A percentile compares a stretch with the other conserved stretches of the same genome.
Evolutionary conservation across 2,113 vertebrate species (phyloP).

Genomic region (Montifringilla adamsi): DNA sequence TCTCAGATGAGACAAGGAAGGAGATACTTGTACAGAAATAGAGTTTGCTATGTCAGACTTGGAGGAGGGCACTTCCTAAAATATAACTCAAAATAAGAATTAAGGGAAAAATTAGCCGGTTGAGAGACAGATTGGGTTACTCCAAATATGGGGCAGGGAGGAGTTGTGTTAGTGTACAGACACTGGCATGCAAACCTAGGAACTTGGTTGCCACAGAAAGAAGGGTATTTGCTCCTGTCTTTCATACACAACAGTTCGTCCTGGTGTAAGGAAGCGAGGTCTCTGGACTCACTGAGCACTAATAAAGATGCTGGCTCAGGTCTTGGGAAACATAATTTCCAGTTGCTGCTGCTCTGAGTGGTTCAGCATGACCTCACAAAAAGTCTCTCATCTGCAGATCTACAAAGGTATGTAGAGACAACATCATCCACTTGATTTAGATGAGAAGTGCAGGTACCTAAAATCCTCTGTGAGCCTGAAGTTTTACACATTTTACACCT

Average conservation of each 20-base stretch:
- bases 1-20: background rate
- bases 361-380: background rate
- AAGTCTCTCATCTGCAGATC: background rate
- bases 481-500: background rate
- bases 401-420: background rate
- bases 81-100: background rate
- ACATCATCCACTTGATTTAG: background rate
- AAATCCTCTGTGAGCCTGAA: background rate
- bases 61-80: background rate
- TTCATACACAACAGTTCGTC: background rate
- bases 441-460: background rate
- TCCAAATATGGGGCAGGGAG: background rate
- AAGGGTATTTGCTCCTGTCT: background rate
- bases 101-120: background rate
- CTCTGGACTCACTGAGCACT: background rate
- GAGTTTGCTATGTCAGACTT: background rate
- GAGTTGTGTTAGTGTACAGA: background rate
- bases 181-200: background rate
- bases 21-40: background rate
- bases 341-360: accelerated
- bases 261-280: background rate
- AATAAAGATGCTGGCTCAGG: background rate
- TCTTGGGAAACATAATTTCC: background rate
- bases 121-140: background rate
- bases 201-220: background rate